Base-by-base conservation (phyloP, 2,888 invertebrate species). In the Rhodophaea formosa region DNA sequence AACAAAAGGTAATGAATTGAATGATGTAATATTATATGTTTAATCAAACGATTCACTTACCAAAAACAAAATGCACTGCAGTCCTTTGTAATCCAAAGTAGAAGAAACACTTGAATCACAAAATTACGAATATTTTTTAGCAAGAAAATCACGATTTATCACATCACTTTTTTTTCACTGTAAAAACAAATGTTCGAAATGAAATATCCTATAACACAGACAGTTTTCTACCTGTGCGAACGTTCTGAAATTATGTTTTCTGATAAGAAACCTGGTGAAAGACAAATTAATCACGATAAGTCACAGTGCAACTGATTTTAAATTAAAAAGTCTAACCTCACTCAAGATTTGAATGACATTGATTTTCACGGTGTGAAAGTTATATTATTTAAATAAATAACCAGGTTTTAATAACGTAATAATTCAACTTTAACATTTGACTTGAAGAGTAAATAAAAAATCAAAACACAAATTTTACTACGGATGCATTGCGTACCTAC, bases 161-260 rank as follows among this genome's bases (percentile, higher is more conserved):
- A 35, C 39, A 51, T 51, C 51, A 51, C 51, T 51, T 17, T 51
- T 16, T 35, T 51, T 39, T 39, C 35, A 51, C 35, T 16, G 35
- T 1, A 35, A 51, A 51, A 39, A 51, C 35, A 35, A 35, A 51
- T 35, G 35, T 10, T 51, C 12, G 7, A 17, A 3, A 12, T 16
- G 47, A 30, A 47, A 47, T 30, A 10, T 47, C 8, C 29, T 30
- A 17, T 23, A 23, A 47, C 47, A 47, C 47, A 29, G 29, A 23
- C 15, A 30, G 23, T 30, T 30, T 23, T 30, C 6, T 14, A 14
- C 8, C 35, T 39, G 16, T 16, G 23, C 1, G 1, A 35, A 35
- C 12, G 30, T 51, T 51, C 7, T 15, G 32, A 23, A 10, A 35
- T 51, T 35, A 16, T 10, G 16, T 1, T 35, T 51, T 49, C 49